Evolutionary conservation across 2,113 vertebrate genomes (phyloP).

Genomic region (Oncorhynchus keta): DNA sequence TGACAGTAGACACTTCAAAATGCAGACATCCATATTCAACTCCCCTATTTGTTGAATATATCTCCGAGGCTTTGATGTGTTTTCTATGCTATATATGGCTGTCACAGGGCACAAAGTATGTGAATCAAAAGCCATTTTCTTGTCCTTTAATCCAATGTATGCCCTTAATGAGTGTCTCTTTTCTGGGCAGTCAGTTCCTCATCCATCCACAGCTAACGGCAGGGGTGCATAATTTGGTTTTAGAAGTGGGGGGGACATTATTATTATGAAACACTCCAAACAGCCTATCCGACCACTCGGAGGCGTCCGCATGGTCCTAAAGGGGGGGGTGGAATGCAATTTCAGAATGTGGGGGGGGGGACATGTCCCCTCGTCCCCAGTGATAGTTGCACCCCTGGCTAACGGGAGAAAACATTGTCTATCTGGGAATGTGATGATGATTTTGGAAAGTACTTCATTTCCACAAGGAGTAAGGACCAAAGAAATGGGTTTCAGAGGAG

Average conservation of each 20-base stretch:
- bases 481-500: background rate
- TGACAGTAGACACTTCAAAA: background rate
- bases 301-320: no score
- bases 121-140: slow-evolving; percentile 4
- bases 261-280: no score
- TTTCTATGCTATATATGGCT: background rate
- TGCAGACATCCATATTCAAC: background rate
- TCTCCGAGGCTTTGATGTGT: background rate
- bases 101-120: background rate
- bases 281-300: no score
- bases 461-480: background rate
- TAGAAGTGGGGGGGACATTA: no score
- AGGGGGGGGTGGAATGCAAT: no score
- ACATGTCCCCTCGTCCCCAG: no score
- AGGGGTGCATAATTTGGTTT: background rate
- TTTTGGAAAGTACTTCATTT: background rate
- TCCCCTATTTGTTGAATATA: background rate
- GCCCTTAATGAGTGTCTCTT: background rate
- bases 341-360: no score
- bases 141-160: slow-evolving; percentile 3
- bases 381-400: no score
- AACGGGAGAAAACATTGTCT: background rate
- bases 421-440: background rate
- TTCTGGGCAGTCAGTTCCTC: no score
- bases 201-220: no score